These are phyloP conservation scores for Phoxinus dragarum DNA, from an alignment of 2,797 vertebrate species.

Conservation along the genomic window DNA sequence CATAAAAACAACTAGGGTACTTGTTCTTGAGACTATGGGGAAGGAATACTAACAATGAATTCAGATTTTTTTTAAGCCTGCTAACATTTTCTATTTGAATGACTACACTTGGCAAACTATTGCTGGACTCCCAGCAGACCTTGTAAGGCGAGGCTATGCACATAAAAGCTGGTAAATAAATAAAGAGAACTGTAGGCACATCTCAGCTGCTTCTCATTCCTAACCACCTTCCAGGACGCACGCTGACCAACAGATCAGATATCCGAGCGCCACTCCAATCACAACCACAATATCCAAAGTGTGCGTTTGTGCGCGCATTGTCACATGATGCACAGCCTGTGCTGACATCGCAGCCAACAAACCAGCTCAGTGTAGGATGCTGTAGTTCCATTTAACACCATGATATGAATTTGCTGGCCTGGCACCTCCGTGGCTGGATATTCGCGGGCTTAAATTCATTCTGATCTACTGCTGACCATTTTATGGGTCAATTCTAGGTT, in stretches of 20 bases:
- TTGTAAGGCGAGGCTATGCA: conserved; percentile 61
- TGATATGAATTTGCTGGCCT: neutral
- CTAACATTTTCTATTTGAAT: conserved; percentile 40
- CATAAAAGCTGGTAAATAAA: conserved; percentile 78
- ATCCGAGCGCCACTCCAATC: conserved; percentile 74
- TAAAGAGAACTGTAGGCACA: conserved; percentile 75
- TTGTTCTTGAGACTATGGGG: neutral
- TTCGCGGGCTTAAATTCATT: conserved; percentile 10
- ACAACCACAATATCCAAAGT: conserved; percentile 59
- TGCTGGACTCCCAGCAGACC: conserved; percentile 38
- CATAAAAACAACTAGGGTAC: neutral
- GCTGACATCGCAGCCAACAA: conserved; percentile 54
- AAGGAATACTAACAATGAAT: neutral
- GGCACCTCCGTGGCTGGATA: conserved; percentile 2
- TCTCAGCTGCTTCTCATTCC: conserved; percentile 72
- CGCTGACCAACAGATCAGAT: conserved; percentile 69
- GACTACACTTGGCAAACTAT: conserved; percentile 51
- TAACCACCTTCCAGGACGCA: conserved; percentile 72
- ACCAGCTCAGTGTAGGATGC: conserved; percentile 47
- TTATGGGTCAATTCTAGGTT: conserved; percentile 33
- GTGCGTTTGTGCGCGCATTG: conserved; percentile 22
- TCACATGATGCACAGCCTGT: conserved; percentile 51
- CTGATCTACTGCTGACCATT: conserved; percentile 15
- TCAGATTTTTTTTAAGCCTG: conserved; percentile 17
- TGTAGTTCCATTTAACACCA: conserved; percentile 48